Evolutionary conservation across 2,888 invertebrate genomes (phyloP).

Genomic region (Coecobrya sp.): DNA sequence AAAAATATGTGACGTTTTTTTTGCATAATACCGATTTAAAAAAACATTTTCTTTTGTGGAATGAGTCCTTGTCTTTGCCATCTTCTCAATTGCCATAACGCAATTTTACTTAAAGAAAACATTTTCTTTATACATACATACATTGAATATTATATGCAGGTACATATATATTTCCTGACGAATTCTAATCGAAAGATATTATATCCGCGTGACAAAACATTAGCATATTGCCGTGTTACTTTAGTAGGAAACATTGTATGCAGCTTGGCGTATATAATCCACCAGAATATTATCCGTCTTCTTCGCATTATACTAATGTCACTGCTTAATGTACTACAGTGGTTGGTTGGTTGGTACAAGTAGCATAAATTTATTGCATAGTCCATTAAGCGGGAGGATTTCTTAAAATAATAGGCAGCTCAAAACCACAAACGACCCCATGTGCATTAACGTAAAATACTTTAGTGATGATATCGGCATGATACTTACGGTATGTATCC

Average conservation of each 20-base stretch:
- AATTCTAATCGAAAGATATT: background rate
- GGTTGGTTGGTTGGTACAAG: background rate
- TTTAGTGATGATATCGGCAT: background rate
- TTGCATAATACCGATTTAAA: conserved; percentile 1
- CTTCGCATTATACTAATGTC: background rate
- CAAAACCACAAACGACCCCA: background rate
- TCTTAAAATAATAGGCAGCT: conserved; percentile 49
- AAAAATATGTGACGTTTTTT: conserved; percentile 30
- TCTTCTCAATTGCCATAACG: background rate
- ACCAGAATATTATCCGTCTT: background rate
- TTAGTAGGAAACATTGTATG: background rate
- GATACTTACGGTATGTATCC: background rate
- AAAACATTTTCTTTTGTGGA: conserved; percentile 5
- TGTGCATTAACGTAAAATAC: background rate
- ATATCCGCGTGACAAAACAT: background rate
- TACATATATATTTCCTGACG: background rate
- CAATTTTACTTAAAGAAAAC: background rate
- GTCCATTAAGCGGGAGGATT: conserved; percentile 70
- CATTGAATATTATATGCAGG: background rate
- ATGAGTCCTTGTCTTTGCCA: background rate
- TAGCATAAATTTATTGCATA: conserved; percentile 56
- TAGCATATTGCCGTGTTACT: background rate
- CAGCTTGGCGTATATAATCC: background rate
- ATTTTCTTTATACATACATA: background rate
- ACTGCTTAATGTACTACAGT: background rate